These are phyloP conservation scores for Geophilus truncorum DNA, from an alignment of 2,888 invertebrate species.

Conservation along the genomic window DNA sequence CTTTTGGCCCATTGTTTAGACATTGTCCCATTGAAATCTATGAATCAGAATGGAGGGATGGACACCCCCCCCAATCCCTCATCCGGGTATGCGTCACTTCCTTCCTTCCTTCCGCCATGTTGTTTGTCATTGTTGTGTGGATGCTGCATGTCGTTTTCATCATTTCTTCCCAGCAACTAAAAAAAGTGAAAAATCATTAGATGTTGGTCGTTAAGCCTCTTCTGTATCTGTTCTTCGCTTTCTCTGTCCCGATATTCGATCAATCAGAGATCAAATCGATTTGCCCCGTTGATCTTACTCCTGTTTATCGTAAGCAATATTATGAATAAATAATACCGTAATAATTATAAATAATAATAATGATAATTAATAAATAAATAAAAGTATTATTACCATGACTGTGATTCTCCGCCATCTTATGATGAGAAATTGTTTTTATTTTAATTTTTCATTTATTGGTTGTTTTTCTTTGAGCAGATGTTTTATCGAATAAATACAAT, in stretches of 20 bases:
- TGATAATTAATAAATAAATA: background rate
- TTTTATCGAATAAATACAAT: constrained; percentile 7
- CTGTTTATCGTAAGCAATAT: background rate
- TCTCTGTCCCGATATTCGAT: background rate
- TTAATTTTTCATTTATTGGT: background rate
- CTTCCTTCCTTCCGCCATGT: constrained; percentile 4
- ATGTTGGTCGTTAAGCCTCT: background rate
- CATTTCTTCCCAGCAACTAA: background rate
- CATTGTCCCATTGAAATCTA: too few relatives aligned
- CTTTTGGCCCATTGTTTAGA: background rate
- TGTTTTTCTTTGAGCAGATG: constrained; percentile 1
- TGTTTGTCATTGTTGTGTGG: background rate
- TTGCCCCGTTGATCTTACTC: background rate
- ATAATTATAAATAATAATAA: background rate
- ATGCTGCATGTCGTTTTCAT: background rate
- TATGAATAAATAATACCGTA: too few relatives aligned
- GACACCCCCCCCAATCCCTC: too few relatives aligned
- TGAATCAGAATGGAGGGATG: background rate
- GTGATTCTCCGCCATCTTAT: background rate
- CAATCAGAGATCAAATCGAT: background rate
- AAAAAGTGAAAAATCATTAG: background rate
- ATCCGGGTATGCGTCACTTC: background rate
- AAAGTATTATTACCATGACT: background rate
- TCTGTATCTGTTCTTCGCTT: background rate
- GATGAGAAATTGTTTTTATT: background rate